A percentile compares a stretch with the other conserved stretches of the same genome.
These are phyloP conservation scores for Drosophila pseudotakahashii DNA, from an alignment of 2,888 invertebrate genomes.

Conservation along the genomic window DNA sequence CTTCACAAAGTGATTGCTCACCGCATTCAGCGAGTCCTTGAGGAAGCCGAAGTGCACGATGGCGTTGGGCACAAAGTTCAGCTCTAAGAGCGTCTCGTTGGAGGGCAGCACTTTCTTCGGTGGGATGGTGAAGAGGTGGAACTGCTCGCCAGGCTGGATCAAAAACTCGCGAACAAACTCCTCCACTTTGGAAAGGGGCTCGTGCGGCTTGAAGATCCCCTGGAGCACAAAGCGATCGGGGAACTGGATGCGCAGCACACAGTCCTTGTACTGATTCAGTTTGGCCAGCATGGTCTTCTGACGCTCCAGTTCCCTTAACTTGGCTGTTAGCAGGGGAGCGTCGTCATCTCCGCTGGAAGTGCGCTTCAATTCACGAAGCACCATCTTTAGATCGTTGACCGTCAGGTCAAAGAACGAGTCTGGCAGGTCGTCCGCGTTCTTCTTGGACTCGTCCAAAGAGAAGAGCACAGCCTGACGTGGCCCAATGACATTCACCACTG, in stretches of 20 bases:
- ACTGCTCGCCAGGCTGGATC: conserved; percentile 87
- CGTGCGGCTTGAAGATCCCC: conserved; percentile 91
- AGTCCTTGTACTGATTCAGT: conserved; percentile 89
- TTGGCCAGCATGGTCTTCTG: conserved; percentile 86
- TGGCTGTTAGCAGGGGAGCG: conserved; percentile 89
- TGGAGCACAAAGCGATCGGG: conserved; percentile 94
- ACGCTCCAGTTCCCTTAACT: conserved; percentile 87
- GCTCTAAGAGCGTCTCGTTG: conserved; percentile 88
- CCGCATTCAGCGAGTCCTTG: conserved; percentile 66
- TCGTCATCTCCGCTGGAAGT: conserved; percentile 88
- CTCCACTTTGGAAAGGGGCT: conserved; percentile 89
- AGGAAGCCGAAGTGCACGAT: conserved; percentile 89
- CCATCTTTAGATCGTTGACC: conserved; percentile 90
- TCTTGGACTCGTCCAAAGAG: conserved; percentile 87
- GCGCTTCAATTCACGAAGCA: conserved; percentile 90
- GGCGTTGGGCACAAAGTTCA: conserved; percentile 91
- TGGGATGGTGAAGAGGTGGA: conserved; percentile 94
- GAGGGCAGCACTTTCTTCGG: conserved; percentile 89
- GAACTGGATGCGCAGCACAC: conserved; percentile 93
- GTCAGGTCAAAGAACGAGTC: conserved; percentile 96
- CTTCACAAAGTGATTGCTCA: conserved; percentile 85
- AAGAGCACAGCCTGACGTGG: conserved; percentile 90
- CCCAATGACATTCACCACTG: conserved; percentile 79
- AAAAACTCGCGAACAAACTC: conserved; percentile 91
- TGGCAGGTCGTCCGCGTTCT: conserved; percentile 88